Evolutionary conservation across 1,140 invertebrate species (phyloP), one percentile per base, ranked within the genome.

Genomic region (Zaprionus africanus): DNA sequence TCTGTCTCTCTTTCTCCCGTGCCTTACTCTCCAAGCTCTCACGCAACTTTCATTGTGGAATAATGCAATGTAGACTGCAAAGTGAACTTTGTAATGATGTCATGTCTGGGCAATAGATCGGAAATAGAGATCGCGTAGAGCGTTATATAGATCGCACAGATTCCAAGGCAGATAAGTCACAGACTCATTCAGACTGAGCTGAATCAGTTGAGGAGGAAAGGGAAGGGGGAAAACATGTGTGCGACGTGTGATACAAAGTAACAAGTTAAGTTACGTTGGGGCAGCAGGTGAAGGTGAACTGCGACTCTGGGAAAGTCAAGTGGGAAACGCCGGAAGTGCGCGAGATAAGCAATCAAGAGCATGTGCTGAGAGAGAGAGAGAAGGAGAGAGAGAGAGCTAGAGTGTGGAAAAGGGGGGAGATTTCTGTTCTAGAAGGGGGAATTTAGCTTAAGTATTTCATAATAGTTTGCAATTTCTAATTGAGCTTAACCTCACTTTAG

Each of bases 51-150:
- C n/a, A 19, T 17, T n/a, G 54, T 56, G 64, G 43, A 78, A 59
- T 59, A 71, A 79, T 76, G 71, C 79, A 85, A 85, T 66, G 70
- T 75, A 85, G 82, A 82, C 81, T 63, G 81, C 11, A 26, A 53
- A 53, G 53, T 79, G 81, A 82, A 85, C 85, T 85, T 90, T 90
- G 85, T 61, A 82, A 85, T 77, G 81, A 82, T 81, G 76, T 90
- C 81, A 84, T 75, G n/a, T 53, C 57, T 57, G 49, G 68, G 34
- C 51, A 34, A 41, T 13, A 46, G 38, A 66, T 58, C 64, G 64
- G 64, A 66, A 66, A 66, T 66, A 66, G 36, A 66, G 36, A 60
- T 71, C 76, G 56, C 60, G 31, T 59, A 76, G 36, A 57, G 62
- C 36, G 24, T 66, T 46, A 46, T 46, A 19, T 46, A 34, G 53